phyloP scores from a whole-genome alignment of 1,140 invertebrate genomes.

The Drosophila ogumai region DNA sequence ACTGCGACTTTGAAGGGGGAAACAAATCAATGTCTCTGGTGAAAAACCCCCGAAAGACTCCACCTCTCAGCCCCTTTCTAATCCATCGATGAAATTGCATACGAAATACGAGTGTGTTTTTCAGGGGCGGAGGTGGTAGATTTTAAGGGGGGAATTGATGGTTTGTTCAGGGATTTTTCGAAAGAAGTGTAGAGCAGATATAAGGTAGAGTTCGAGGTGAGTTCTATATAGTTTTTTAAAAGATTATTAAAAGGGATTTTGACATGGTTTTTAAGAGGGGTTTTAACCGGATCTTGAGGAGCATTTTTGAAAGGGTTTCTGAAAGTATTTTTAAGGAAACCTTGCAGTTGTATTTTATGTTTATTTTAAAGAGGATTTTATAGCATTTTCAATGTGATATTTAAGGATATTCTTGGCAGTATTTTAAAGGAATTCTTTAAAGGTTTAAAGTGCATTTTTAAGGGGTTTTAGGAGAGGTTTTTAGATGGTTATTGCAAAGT shows the following conservation, averaged over 20 bases:
- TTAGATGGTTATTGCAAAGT: too few relatives aligned
- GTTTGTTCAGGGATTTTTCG: neutral
- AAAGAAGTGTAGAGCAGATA: accelerated
- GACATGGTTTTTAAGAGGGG: neutral
- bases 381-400: too few relatives aligned
- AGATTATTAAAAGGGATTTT: neutral
- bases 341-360: too few relatives aligned
- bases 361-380: too few relatives aligned
- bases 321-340: too few relatives aligned
- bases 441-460: too few relatives aligned
- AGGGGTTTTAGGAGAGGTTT: too few relatives aligned
- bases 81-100: slow-evolving; percentile 47
- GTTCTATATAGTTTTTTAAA: neutral
- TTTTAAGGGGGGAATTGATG: too few relatives aligned
- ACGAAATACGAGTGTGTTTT: slow-evolving; percentile 7
- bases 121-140: neutral
- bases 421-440: too few relatives aligned
- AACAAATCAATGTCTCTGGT: slow-evolving; percentile 64
- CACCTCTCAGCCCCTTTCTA: slow-evolving; percentile 14
- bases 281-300: too few relatives aligned
- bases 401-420: too few relatives aligned
- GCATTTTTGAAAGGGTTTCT: too few relatives aligned
- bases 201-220: neutral
- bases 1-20: slow-evolving; percentile 39
- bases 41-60: neutral